Conservation (phyloP, 1,140 invertebrate genomes). For the Hypothenemus hampei region DNA sequence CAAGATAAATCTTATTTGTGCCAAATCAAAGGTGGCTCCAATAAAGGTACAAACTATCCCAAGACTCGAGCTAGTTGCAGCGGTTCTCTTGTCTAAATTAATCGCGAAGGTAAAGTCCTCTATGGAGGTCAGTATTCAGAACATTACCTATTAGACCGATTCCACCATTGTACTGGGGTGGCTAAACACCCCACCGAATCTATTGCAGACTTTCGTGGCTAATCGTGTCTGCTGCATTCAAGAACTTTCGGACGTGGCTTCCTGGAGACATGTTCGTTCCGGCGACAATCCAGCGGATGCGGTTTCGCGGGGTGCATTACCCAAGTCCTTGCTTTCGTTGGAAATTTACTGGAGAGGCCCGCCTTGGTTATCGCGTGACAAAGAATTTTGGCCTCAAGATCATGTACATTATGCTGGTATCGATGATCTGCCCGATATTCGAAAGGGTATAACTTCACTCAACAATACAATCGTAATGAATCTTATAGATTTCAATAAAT, state of each 20-base stretch:
- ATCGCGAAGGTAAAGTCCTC: slow-evolving; percentile 12
- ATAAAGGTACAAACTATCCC: slow-evolving; percentile 38
- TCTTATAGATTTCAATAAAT: background rate
- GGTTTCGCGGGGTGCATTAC: slow-evolving; percentile 40
- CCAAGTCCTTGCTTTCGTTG: background rate
- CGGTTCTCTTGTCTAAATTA: slow-evolving; percentile 30
- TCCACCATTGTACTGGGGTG: slow-evolving; percentile 31
- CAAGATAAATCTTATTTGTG: slow-evolving; percentile 25
- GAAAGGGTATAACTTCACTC: background rate
- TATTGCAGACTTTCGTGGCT: slow-evolving; percentile 38
- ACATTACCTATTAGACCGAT: slow-evolving; percentile 18
- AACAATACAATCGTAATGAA: background rate
- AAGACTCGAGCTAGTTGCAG: slow-evolving; percentile 39
- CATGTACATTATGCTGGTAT: background rate
- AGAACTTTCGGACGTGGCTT: slow-evolving; percentile 28
- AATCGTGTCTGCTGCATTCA: slow-evolving; percentile 42
- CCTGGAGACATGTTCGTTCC: slow-evolving; percentile 42
- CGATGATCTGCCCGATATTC: background rate
- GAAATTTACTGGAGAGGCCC: slow-evolving; percentile 13
- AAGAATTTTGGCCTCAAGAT: background rate
- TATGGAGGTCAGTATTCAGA: background rate
- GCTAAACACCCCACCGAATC: slow-evolving; percentile 21
- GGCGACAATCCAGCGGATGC: slow-evolving; percentile 46
- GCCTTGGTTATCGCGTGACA: background rate
- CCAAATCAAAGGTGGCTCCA: slow-evolving; percentile 43